These are phyloP conservation scores for Lepisosteus oculatus DNA, from an alignment of 2,113 vertebrate genomes.

Conservation along the genomic window DNA sequence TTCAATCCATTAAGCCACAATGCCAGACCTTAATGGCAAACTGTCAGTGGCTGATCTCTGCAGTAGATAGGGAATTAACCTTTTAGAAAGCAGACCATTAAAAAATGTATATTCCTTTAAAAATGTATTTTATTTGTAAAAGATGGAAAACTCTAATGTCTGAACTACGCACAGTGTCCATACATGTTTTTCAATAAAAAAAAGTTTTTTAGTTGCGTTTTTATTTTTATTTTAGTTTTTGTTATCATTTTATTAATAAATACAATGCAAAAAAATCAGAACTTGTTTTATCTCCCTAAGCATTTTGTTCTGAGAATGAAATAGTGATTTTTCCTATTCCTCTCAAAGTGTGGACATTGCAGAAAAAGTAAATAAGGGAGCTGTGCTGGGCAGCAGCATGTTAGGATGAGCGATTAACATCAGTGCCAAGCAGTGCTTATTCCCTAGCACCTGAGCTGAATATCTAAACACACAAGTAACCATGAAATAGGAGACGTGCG, in stretches of 20 bases:
- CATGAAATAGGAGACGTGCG: not conserved
- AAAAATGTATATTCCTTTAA: too few relatives aligned
- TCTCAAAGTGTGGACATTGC: not conserved
- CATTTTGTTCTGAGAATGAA: too few relatives aligned
- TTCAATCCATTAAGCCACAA: constrained; percentile 57
- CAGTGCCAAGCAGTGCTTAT: not conserved
- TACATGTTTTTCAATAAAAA: too few relatives aligned
- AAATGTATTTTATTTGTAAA: too few relatives aligned
- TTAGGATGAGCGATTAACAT: not conserved
- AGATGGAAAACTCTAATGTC: too few relatives aligned
- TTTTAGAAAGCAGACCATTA: not conserved
- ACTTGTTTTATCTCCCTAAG: too few relatives aligned
- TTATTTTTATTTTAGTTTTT: too few relatives aligned
- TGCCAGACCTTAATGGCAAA: constrained; percentile 29
- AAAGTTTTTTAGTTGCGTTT: too few relatives aligned
- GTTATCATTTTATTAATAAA: too few relatives aligned
- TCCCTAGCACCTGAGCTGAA: not conserved
- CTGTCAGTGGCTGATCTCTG: not conserved
- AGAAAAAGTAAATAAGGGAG: not conserved
- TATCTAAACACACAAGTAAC: not conserved
- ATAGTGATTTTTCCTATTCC: too few relatives aligned
- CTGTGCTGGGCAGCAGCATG: not conserved
- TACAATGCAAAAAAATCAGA: too few relatives aligned
- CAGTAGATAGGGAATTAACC: not conserved
- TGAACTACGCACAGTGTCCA: too few relatives aligned